Conservation (phyloP, 2,797 vertebrate genomes). For the Darevskia nairensis region DNA sequence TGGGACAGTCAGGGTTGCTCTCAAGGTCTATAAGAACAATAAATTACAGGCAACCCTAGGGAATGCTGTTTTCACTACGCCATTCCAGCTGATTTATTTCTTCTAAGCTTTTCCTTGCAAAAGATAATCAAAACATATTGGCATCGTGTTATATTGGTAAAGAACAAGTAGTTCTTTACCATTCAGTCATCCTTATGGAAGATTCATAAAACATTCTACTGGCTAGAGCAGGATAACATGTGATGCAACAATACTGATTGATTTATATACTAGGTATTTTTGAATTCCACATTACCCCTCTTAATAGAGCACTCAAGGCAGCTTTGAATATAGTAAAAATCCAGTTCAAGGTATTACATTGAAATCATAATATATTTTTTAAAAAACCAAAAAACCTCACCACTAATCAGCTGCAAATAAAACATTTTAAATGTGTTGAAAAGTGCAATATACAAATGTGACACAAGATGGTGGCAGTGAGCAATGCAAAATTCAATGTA, state of each 20-base stretch:
- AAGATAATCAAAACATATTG: constrained; percentile 4
- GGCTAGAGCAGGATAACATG: not conserved
- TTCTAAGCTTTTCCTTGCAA: not conserved
- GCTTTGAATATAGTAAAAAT: not conserved
- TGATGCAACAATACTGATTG: not conserved
- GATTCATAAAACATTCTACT: not conserved
- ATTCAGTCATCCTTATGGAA: not conserved
- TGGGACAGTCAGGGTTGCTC: constrained; percentile 8
- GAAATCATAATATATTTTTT: not conserved
- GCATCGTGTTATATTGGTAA: not conserved
- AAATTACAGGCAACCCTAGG: not conserved
- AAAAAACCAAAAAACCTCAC: too few species aligned
- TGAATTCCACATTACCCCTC: not conserved
- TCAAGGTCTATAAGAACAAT: constrained; percentile 17
- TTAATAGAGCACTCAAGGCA: not conserved
- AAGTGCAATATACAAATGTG: not conserved
- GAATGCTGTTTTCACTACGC: constrained; percentile 41
- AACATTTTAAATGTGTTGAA: too few species aligned
- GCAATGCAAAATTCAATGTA: too few species aligned
- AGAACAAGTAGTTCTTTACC: not conserved
- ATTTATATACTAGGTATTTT: not conserved
- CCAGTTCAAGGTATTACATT: not conserved
- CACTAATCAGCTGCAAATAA: too few species aligned
- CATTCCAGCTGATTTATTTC: constrained; percentile 33
- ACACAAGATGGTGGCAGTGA: too few species aligned